A percentile compares a stretch with the other conserved stretches of the same genome.
Conservation (phyloP, 2,797 vertebrate species). For the Otolemur crassicaudatus region DNA sequence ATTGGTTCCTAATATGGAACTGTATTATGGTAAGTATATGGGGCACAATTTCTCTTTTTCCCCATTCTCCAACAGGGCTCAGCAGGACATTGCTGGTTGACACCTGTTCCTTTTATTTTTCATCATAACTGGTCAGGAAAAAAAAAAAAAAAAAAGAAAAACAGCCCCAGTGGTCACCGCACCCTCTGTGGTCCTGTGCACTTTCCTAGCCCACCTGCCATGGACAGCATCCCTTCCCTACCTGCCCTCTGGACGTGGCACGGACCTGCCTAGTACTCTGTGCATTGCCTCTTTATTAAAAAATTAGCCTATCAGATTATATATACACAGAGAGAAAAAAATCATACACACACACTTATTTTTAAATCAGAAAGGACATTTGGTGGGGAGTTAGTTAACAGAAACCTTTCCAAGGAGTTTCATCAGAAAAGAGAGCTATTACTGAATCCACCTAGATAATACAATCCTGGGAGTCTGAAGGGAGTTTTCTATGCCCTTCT, state of each 20-base stretch:
- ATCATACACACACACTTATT: not conserved
- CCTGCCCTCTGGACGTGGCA: too few species aligned
- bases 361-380: not conserved
- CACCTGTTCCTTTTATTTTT: not conserved
- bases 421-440: not conserved
- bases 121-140: not conserved
- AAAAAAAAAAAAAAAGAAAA: not conserved
- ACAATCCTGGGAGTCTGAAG: not conserved
- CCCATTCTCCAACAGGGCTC: accelerated
- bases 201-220: not conserved
- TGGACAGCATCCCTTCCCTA: too few species aligned
- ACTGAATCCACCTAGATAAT: not conserved
- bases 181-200: not conserved
- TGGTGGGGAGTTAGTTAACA: not conserved
- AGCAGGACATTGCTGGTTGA: accelerated
- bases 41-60: not conserved
- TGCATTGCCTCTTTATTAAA: not conserved
- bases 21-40: too few species aligned
- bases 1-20: not conserved
- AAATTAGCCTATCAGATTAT: not conserved
- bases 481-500: not conserved
- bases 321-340: not conserved
- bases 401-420: not conserved
- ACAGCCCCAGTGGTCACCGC: accelerated
- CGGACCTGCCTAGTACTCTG: not conserved